Base-by-base conservation (phyloP, 2,113 vertebrate genomes). In the Cyanoliseus patagonus region DNA sequence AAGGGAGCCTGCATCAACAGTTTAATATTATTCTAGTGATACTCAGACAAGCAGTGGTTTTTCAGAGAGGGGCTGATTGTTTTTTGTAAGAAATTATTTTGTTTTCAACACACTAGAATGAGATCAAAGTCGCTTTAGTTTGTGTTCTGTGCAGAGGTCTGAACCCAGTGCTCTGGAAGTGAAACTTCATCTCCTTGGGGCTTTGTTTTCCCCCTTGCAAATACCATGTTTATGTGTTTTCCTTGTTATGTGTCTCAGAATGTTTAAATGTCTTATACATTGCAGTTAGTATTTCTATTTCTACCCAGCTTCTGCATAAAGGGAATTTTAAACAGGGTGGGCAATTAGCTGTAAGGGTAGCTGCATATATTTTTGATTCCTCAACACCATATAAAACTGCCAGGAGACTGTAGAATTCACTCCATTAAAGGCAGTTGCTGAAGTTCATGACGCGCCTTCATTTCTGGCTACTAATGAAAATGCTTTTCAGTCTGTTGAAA, bases 381-480 rank as follows among this genome's bases (percentile, higher is more conserved):
- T 86, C 35, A 17, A 7, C 6, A 15, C 19, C 8, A 5, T 17
- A 5, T 62, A 39, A 78, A 73, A 52, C 78, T 83, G 35, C 16
- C 46, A 76, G 44, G 57, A 75, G 76, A 66, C 15, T n/a, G 15
- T 5, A 42, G 19, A 85, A 81, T 72, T 85, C 30, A 35, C 75
- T 72, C 20, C 8, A 8, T 66, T 62, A 39, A 62, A 87, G 52
- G 51, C 2, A 6, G n/a, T 7, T 95, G 46, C 47, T 95, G 17
- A 42, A 89, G 44, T 62, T 76, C 17, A 59, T 51, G 27, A 77
- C 0, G 0, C 59, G 35, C 10, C 79, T 52, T 57, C 72, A 68
- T 94, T 95, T 96, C 83, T 96, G 41, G 17, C 57, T 75, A 28
- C 61, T 52, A n/a, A 75, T 55, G 79, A 77, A 57, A 87, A 88